These are phyloP conservation scores for Bombyx mandarina DNA, from an alignment of 1,140 invertebrate species.

Conservation along the genomic window DNA sequence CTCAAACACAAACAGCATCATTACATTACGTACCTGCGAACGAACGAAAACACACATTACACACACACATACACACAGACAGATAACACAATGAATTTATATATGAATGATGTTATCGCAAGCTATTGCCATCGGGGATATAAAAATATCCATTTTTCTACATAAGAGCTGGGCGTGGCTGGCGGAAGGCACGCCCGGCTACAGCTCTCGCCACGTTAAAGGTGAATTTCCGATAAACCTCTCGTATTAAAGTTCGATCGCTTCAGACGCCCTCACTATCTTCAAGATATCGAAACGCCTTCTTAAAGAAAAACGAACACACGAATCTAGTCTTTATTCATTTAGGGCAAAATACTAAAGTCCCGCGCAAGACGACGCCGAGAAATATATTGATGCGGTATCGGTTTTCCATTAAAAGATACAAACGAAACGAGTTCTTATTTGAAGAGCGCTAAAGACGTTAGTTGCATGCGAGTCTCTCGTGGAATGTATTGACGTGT, in stretches of 20 bases:
- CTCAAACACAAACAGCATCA: conserved; percentile 36
- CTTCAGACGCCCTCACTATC: conserved; percentile 65
- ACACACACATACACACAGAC: neutral
- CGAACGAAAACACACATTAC: too few relatives aligned
- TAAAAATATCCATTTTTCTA: conserved; percentile 39
- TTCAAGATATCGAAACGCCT: conserved; percentile 69
- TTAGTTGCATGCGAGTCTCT: conserved; percentile 25
- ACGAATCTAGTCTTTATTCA: conserved; percentile 32
- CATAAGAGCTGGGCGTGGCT: conserved; percentile 62
- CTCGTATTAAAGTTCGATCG: conserved; percentile 58
- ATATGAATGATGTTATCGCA: conserved; percentile 17
- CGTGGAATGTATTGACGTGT: conserved; percentile 68
- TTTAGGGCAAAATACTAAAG: conserved; percentile 18
- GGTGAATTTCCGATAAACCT: conserved; percentile 56
- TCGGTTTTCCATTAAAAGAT: conserved; percentile 65
- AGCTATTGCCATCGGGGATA: conserved; percentile 28
- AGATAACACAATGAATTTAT: neutral
- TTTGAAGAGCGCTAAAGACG: conserved; percentile 7
- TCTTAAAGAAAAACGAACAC: conserved; percentile 38
- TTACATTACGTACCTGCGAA: conserved; percentile 52
- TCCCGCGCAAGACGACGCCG: conserved; percentile 18
- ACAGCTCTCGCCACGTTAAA: conserved; percentile 44
- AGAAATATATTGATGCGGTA: conserved; percentile 67
- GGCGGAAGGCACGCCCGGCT: conserved; percentile 41
- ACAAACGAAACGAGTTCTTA: conserved; percentile 28